phyloP scores from a whole-genome alignment of 1,140 invertebrate genomes.

The Oryzaephilus surinamensis region DNA sequence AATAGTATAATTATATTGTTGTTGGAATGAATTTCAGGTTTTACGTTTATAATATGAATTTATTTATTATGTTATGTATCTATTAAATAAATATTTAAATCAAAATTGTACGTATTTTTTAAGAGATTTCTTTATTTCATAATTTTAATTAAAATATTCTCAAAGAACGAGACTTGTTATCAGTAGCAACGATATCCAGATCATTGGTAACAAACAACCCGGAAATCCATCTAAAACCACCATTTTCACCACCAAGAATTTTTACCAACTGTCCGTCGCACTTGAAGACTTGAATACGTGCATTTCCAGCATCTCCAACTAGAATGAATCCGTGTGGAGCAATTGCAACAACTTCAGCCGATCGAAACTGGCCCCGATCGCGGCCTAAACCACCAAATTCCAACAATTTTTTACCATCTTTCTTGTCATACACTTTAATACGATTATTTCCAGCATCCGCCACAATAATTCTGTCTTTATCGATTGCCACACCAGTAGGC shows the following conservation, averaged over 20 bases:
- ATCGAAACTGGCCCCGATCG: conserved; percentile 51
- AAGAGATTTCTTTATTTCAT: too few relatives aligned
- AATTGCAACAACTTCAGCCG: conserved; percentile 56
- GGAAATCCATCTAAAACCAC: conserved; percentile 60
- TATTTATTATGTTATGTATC: too few relatives aligned
- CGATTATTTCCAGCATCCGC: conserved; percentile 56
- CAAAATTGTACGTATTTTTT: too few relatives aligned
- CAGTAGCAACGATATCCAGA: conserved; percentile 55
- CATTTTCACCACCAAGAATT: conserved; percentile 51
- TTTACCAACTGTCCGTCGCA: conserved; percentile 50
- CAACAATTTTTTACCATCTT: conserved; percentile 39
- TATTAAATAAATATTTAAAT: too few relatives aligned
- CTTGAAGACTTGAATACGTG: conserved; percentile 62
- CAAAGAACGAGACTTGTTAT: conserved; percentile 59
- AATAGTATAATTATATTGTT: too few relatives aligned
- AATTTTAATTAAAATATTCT: conserved; percentile 62
- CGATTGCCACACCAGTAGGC: conserved; percentile 56
- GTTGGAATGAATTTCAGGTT: too few relatives aligned
- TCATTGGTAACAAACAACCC: conserved; percentile 54
- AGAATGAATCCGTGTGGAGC: conserved; percentile 61
- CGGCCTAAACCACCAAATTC: conserved; percentile 51
- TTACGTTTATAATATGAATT: too few relatives aligned
- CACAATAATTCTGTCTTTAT: conserved; percentile 41
- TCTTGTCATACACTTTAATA: conserved; percentile 45
- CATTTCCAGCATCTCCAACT: conserved; percentile 69